These are phyloP conservation scores for Gymnarchus niloticus DNA, from an alignment of 2,113 vertebrate species.

Conservation along the genomic window DNA sequence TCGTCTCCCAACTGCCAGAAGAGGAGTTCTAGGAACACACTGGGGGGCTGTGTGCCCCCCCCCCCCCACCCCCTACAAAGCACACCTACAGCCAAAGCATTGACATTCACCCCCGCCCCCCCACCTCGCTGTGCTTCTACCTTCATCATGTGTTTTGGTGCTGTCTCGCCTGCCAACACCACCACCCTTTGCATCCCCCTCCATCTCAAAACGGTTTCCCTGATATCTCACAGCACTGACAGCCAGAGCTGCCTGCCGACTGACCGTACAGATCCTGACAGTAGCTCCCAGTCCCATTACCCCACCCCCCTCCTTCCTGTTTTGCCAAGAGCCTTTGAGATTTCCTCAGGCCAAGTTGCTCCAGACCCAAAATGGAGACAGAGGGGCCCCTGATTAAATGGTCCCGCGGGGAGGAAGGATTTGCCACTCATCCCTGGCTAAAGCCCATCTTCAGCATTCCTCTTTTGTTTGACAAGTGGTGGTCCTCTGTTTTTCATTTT, in stretches of 20 bases:
- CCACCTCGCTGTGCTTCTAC: not conserved
- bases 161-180: not conserved
- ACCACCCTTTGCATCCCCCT: not conserved
- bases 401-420: not conserved
- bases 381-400: not conserved
- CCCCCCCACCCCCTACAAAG: slow-evolving; percentile 18
- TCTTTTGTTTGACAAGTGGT: not conserved
- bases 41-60: not conserved
- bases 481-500: not conserved
- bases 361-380: not conserved
- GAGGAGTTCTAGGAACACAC: not conserved
- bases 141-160: not conserved
- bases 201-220: not conserved
- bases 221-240: not conserved
- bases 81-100: slow-evolving; percentile 17
- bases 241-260: not conserved
- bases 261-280: not conserved
- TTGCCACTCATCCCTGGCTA: not conserved
- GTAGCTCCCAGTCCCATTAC: not conserved
- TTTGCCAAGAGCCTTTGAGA: not conserved
- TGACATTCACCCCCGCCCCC: slow-evolving; percentile 8
- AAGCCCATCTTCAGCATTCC: not conserved
- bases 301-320: not conserved
- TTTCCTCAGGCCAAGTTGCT: not conserved
- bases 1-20: not conserved